Evolutionary conservation across 2,797 vertebrate species (phyloP), one percentile per base, ranked within the genome.

Genomic region (Diceros bicornis): DNA sequence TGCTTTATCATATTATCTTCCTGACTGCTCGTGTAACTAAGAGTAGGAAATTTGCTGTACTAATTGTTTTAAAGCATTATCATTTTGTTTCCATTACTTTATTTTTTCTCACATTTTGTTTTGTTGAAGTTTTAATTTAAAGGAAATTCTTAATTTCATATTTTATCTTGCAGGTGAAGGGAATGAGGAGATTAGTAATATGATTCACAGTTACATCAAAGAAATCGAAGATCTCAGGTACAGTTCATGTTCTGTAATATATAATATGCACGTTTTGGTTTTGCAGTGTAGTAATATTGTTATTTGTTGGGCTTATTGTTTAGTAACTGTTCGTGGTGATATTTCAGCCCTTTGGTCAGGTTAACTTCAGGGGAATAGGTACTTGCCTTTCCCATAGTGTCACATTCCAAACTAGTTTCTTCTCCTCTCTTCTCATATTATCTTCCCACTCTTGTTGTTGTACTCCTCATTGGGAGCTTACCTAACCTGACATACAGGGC

Each of bases 201-300:
- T 99, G 99, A 99, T 99, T 98, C 99, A 99, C 98, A 99, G 99
- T 98, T 99, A 99, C 97, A 99, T 99, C 98, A 99, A 99, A 98
- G 99, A 99, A 98, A 99, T 99, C 13, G 99, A 99, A 99, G 99
- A 99, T 86, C 99, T 99, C 97, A 99, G 99, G 99, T 99, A 99
- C 82, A 32, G 25, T 91, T 94, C n/a, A 55, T 77, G 14, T 82
- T 91, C 29, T 94, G 17, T 71, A 61, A 79, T 23, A 37, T 47
- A 44, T 85, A 68, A 55, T 55, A 7, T 37, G 47, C 6, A 12
- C 32, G 2, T 85, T 92, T 91, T n/a, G 18, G 9, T 34, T 95
- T 93, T 92, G 32, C 21, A 87, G 1, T 89, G 17, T 89, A 64
- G 4, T 59, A 23, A 27, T 50, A 81, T 52, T 89, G 52, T 16